Conservation (phyloP, 1,140 invertebrate species). For the Fopius arisanus region DNA sequence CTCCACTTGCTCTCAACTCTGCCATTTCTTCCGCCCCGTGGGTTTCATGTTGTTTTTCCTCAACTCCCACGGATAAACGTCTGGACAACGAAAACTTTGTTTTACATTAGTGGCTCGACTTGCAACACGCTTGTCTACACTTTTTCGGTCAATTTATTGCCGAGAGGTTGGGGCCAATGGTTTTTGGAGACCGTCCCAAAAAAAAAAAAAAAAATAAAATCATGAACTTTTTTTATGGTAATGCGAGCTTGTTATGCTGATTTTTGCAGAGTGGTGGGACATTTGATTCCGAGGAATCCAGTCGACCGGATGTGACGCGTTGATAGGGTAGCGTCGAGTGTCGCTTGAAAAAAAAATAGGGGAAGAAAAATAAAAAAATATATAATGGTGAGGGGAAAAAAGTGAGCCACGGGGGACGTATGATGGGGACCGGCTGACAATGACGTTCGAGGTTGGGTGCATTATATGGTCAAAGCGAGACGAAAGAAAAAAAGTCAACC, state of each 20-base stretch:
- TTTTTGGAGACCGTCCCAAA: background rate
- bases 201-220: background rate
- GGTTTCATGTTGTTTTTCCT: background rate
- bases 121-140: background rate
- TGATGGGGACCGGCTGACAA: constrained; percentile 24
- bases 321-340: constrained; percentile 19
- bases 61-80: background rate
- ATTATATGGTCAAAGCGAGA: background rate
- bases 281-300: constrained; percentile 14
- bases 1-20: background rate
- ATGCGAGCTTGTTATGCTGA: background rate
- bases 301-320: constrained; percentile 21
- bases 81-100: constrained; percentile 7
- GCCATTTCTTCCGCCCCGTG: background rate
- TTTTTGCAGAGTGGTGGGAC: background rate
- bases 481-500: constrained; percentile 14
- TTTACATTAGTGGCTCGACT: background rate
- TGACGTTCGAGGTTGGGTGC: background rate
- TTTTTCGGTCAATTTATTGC: background rate
- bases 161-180: background rate
- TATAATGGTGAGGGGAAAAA: background rate
- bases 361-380: too few species aligned
- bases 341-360: constrained; percentile 6
- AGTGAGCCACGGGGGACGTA: constrained; percentile 19
- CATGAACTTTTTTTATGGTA: background rate